Base-by-base conservation (phyloP, 2,113 vertebrate species). In the Dicerorhinus sumatrensis region DNA sequence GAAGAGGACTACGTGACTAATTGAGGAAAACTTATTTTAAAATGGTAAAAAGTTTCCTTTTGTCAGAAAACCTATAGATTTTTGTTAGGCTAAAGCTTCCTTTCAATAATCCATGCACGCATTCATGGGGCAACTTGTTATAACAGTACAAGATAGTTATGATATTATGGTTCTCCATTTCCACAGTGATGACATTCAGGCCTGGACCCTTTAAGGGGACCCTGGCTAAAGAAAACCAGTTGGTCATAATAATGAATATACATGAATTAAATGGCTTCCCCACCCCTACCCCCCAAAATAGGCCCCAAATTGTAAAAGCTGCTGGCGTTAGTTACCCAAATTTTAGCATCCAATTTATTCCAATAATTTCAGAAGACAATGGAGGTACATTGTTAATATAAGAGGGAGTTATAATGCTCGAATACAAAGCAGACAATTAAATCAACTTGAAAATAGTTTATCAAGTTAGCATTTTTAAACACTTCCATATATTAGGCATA, bases 391-490 rank as follows among this genome's bases (percentile, higher is more conserved):
- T 96, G 23, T 20, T n/a, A 48, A 39, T 48, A 8, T 56, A 67
- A 36, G 5, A 33, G 17, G 51, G n/a, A 85, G 5, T 46, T 82
- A 56, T 29, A 65, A 91, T 36, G 67, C 6, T 77, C 33, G 70
- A 39, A 83, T 42, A 60, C 10, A 79, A 48, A 82, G 29, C 39
- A 95, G n/a, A 93, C 46, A 83, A 96, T 18, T 67, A 51, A 76
- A 60, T 42, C 63, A 31, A 94, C 39, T 76, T 65, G 23, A 96
- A 95, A 89, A 18, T 14, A 51, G 8, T 18, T 96, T 80, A 79
- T 70, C 76, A 82, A 82, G 73, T 89, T 94, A 85, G 20, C 63
- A 93, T 75, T 97, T 48, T 18, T 23, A 93, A 94, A 58, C 5
- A 70, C 11, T 67, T 86, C 2, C 5, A 48, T 46, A 25, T 39